These are phyloP conservation scores for Ochotona curzoniae DNA, from an alignment of 2,113 vertebrate species.

Conservation along the genomic window DNA sequence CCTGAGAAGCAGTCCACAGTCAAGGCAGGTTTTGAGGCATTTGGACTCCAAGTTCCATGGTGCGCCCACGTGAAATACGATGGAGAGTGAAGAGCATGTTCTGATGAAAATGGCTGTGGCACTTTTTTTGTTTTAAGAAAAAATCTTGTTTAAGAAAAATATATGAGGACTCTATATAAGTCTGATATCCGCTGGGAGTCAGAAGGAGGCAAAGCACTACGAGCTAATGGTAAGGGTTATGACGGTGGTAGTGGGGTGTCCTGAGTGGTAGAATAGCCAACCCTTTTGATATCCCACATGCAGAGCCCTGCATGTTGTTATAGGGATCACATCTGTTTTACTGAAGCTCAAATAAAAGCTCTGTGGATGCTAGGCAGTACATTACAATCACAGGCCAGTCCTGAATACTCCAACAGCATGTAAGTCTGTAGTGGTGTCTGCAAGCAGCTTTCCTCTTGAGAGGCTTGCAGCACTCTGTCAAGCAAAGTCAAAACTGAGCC, in stretches of 20 bases:
- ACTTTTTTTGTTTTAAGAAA: too few species aligned
- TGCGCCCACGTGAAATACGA: background rate
- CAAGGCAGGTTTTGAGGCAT: background rate
- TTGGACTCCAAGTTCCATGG: background rate
- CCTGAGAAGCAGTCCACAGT: background rate
- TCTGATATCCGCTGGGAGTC: background rate
- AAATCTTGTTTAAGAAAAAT: too few species aligned
- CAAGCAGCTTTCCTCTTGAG: background rate
- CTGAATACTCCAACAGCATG: background rate
- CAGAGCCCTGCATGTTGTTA: background rate
- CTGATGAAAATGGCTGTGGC: background rate
- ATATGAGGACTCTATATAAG: background rate
- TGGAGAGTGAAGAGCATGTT: background rate
- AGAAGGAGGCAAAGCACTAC: background rate
- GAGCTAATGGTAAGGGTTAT: background rate
- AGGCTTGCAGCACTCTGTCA: background rate
- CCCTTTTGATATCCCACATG: background rate
- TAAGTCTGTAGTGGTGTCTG: background rate
- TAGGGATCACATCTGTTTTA: constrained; percentile 14
- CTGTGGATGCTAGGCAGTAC: background rate
- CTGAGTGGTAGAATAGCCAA: background rate
- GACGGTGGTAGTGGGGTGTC: background rate
- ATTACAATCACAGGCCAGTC: background rate
- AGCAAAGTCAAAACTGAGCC: background rate
- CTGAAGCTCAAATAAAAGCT: background rate